These are phyloP conservation scores for Hassar affinis DNA, from an alignment of 2,113 vertebrate genomes.

Conservation along the genomic window DNA sequence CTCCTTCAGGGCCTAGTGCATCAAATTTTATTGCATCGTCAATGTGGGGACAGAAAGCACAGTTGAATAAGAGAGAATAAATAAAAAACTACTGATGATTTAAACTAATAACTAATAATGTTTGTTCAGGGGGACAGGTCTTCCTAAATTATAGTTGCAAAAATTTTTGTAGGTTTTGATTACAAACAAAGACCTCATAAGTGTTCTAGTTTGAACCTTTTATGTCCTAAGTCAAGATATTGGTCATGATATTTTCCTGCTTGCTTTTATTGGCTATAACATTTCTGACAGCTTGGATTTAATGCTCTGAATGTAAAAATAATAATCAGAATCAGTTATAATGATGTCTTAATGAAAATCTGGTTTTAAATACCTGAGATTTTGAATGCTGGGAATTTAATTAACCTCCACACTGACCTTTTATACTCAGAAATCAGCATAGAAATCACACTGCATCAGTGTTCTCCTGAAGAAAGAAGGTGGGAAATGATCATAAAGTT, in stretches of 20 bases:
- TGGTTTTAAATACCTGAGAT: not conserved
- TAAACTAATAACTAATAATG: no score
- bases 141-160: no score
- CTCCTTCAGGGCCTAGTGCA: no score
- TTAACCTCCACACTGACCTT: not conserved
- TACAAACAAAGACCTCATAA: not conserved
- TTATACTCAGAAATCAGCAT: not conserved
- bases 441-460: not conserved
- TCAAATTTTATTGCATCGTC: no score
- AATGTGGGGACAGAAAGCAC: no score
- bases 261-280: not conserved
- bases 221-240: not conserved
- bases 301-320: conserved; percentile 3
- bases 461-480: not conserved
- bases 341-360: not conserved
- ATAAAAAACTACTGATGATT: no score
- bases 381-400: not conserved
- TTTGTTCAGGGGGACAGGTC: no score
- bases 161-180: not conserved
- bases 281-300: not conserved
- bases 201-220: not conserved
- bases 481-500: not conserved
- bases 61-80: no score
- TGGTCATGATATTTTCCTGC: not conserved
- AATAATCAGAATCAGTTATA: not conserved